Conservation (phyloP, 2,888 invertebrate genomes). For the Aproaerema taeniolella region DNA sequence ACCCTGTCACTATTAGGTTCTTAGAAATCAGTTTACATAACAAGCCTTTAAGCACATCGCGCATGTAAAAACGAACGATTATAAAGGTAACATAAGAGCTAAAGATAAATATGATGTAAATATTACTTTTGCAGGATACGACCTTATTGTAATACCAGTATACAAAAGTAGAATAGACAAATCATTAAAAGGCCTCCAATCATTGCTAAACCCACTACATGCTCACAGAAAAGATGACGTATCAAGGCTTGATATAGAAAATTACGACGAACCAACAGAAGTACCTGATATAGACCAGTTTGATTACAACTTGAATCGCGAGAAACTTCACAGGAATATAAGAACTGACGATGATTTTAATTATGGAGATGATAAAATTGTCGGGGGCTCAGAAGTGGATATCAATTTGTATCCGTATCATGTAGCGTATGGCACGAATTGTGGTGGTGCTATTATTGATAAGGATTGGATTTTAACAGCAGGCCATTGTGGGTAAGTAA, state of each 20-base stretch:
- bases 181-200: conserved; percentile 9
- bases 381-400: conserved; percentile 58
- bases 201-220: conserved; percentile 3
- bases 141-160: conserved; percentile 52
- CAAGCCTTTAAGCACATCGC: too few relatives aligned
- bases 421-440: conserved; percentile 59
- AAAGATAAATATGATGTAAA: not conserved
- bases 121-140: conserved; percentile 38
- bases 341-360: conserved; percentile 1
- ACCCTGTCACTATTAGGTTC: too few relatives aligned
- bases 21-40: too few relatives aligned
- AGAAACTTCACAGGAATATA: conserved; percentile 16
- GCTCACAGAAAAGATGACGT: conserved; percentile 20
- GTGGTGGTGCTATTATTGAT: conserved; percentile 64
- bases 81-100: too few relatives aligned
- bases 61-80: too few relatives aligned
- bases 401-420: conserved; percentile 67
- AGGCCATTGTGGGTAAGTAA: conserved; percentile 67
- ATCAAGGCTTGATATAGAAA: conserved; percentile 43
- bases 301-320: conserved; percentile 35
- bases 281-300: conserved; percentile 45
- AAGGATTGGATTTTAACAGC: conserved; percentile 61
- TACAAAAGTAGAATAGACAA: conserved; percentile 21
- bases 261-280: conserved; percentile 49
- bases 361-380: conserved; percentile 53